Evolutionary conservation across 2,888 invertebrate species (phyloP).

Genomic region (Drosophila subsilvestris): DNA sequence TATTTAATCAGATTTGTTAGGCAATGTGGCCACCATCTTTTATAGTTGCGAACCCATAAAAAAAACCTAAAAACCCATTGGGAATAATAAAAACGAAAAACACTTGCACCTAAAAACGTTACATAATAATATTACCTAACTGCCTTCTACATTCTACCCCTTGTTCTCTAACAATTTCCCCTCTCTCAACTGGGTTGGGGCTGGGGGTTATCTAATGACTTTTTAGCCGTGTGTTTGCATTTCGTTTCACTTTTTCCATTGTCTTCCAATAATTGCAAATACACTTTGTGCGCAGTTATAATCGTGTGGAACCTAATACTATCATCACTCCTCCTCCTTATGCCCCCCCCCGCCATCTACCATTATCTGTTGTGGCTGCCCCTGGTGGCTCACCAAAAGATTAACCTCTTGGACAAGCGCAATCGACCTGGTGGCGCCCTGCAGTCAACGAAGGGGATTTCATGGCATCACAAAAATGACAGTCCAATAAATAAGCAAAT

Average conservation of each 20-base stretch:
- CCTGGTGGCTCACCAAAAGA: constrained; percentile 31
- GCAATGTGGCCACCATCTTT: too few species aligned
- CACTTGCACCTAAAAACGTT: constrained; percentile 1
- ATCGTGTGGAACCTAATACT: constrained; percentile 28
- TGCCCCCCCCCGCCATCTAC: constrained; percentile 4
- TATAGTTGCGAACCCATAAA: too few species aligned
- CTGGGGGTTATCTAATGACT: constrained; percentile 43
- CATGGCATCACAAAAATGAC: constrained; percentile 34
- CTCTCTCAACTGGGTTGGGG: neutral
- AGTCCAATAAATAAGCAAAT: constrained; percentile 47
- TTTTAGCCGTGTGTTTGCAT: constrained; percentile 46
- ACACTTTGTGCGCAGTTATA: constrained; percentile 65
- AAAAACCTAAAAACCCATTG: too few species aligned
- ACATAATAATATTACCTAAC: constrained; percentile 22
- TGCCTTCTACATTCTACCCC: neutral
- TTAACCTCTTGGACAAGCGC: constrained; percentile 39
- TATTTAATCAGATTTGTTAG: too few species aligned
- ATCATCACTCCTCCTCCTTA: neutral
- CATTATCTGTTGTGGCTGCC: constrained; percentile 23
- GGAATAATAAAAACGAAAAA: neutral
- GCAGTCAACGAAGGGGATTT: constrained; percentile 40
- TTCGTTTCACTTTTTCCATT: constrained; percentile 50
- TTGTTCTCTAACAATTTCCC: constrained; percentile 1
- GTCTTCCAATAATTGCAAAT: constrained; percentile 59
- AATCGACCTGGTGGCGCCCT: constrained; percentile 67